A percentile compares a stretch with the other conserved stretches of the same genome.
These are phyloP conservation scores for Idris sp. DNA, from an alignment of 1,140 invertebrate genomes.

Conservation along the genomic window DNA sequence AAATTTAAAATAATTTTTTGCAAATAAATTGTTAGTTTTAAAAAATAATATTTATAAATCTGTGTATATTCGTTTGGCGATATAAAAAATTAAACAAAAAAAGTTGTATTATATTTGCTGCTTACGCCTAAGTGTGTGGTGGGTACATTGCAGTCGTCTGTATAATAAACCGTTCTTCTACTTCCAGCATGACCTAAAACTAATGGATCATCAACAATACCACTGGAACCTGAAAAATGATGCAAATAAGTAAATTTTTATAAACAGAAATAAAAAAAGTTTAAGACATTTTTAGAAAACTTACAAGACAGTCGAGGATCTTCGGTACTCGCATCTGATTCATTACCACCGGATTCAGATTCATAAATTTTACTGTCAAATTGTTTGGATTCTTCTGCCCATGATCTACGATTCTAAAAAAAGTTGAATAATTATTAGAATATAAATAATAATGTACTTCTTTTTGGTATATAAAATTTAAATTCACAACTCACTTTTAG, in stretches of 20 bases:
- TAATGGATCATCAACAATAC: slow-evolving; percentile 74
- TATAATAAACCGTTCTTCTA: slow-evolving; percentile 88
- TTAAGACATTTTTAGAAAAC: slow-evolving; percentile 53
- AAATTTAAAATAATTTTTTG: slow-evolving; percentile 6
- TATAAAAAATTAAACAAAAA: too few relatives aligned
- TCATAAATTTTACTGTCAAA: slow-evolving; percentile 73
- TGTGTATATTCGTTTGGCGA: too few relatives aligned
- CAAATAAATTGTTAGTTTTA: too few relatives aligned
- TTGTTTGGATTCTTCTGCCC: slow-evolving; percentile 84
- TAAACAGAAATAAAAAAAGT: too few relatives aligned
- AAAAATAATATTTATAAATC: too few relatives aligned
- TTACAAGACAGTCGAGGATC: slow-evolving; percentile 76
- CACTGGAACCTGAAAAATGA: slow-evolving; percentile 58
- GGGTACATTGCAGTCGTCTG: slow-evolving; percentile 83
- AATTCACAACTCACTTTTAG: slow-evolving; percentile 46
- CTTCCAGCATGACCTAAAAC: slow-evolving; percentile 87
- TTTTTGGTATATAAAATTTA: too few relatives aligned
- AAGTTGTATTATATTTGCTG: too few relatives aligned
- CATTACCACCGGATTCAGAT: slow-evolving; percentile 82
- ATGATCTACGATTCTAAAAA: slow-evolving; percentile 85
- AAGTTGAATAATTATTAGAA: too few relatives aligned
- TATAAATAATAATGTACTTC: too few relatives aligned
- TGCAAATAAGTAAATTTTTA: too few relatives aligned
- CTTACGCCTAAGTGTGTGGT: slow-evolving; percentile 69
- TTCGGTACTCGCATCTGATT: slow-evolving; percentile 86